Base-by-base conservation (phyloP, 92 coral and sea anemone genomes). In the Epizoanthus ramosus region DNA sequence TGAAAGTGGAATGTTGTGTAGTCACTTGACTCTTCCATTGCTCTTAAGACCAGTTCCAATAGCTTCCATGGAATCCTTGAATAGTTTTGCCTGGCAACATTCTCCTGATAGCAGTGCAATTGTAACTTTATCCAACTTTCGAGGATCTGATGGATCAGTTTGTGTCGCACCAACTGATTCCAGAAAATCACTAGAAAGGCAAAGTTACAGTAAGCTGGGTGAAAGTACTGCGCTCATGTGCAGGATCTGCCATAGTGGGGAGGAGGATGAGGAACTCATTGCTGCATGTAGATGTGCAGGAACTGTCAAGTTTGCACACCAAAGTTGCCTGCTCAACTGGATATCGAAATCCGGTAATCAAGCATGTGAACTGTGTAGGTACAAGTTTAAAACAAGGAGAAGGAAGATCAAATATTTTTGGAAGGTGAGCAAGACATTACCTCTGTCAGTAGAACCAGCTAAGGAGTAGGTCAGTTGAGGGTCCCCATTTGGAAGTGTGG, bases 341-440 rank as follows among this genome's bases (percentile, higher is more conserved):
- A 94, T 96, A 81, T 93, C 97, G 17, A 93, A 92, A 80, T 96
- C 99, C 61, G 99, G 99, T 19, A 90, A 91, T 80, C 92, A 90
- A 57, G 85, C 76, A 43, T 96, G 99, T 84, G 99, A 96, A 81
- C 87, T 96, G 19, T 96, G 99, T 79, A 92, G 89, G 75, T 92
- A 93, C 87, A 96, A 92, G 86, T 96, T 88, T 84, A 94, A 74
- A 82, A 96, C 99, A 28, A 91, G 89, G 54, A 86, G 91, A 72
- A 87, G 91, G 79, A 88, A 92, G 39, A 86, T 93, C 74, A 92
- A 88, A 77, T 91, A 85, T 12, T 89, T 93, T 76, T 96, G 99
- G 99, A 92, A 93, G 97, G 99, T 96, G 52, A 57, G 92, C 73
- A 21, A 16, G 31, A 12, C 43, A 31, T 70, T n/a, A 70, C 75